Percentiles rank a stretch among this genome's conserved stretches.
Conservation (phyloP, 2,888 invertebrate genomes). For the Epistrophella euchroma region DNA sequence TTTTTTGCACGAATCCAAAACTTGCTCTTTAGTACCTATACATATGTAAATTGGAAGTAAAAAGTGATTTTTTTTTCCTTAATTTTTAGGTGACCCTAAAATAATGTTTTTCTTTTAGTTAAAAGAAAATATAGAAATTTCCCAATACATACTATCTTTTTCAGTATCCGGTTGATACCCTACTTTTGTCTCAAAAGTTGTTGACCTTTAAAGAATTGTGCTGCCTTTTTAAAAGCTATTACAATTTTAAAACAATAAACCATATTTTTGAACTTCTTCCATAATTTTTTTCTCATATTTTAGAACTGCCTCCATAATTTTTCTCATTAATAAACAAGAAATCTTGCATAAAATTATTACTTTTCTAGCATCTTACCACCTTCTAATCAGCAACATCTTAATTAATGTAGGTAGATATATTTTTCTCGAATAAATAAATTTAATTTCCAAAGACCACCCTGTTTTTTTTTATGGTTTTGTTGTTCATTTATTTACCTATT, state of each 20-base stretch:
- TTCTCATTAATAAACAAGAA: neutral
- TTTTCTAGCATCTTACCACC: neutral
- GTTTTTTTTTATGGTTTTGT: slow-evolving; percentile 1
- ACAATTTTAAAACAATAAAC: neutral
- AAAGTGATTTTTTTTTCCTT: no score
- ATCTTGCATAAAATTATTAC: slow-evolving; percentile 4
- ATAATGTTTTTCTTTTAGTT: no score
- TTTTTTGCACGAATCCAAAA: no score
- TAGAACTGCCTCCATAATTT: neutral
- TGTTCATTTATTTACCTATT: slow-evolving; percentile 18
- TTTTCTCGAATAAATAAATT: neutral
- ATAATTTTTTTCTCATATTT: neutral
- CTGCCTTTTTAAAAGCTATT: neutral
- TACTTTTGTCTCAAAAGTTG: neutral
- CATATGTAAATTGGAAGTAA: no score
- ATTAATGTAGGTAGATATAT: neutral
- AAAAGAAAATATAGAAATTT: no score
- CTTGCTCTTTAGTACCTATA: no score
- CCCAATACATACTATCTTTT: no score
- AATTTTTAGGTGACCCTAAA: no score
- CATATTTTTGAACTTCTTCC: neutral
- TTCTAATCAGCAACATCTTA: neutral
- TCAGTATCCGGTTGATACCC: no score
- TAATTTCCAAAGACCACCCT: slow-evolving; percentile 53
- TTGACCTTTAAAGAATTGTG: neutral